These are phyloP conservation scores for Plebejus anna DNA, from an alignment of 2,888 invertebrate species.

Conservation along the genomic window DNA sequence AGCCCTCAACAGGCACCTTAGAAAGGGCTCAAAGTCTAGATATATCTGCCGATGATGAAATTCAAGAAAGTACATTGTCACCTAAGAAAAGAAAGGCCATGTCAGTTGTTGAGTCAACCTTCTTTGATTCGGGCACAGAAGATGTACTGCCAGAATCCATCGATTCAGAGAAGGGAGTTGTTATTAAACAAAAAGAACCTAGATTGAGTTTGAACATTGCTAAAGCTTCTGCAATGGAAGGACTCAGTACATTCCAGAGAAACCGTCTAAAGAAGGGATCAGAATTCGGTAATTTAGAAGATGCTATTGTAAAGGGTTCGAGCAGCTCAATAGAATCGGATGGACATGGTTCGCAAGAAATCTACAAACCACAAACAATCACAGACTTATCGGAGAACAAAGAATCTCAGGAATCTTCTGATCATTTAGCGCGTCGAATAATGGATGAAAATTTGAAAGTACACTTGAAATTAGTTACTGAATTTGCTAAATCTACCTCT, in stretches of 20 bases:
- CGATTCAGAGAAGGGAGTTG: slow-evolving; percentile 58
- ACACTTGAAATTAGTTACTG: slow-evolving; percentile 69
- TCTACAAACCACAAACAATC: slow-evolving; percentile 42
- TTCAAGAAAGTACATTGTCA: slow-evolving; percentile 63
- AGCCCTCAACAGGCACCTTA: slow-evolving; percentile 79
- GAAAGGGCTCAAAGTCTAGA: slow-evolving; percentile 91
- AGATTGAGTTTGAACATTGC: slow-evolving; percentile 75
- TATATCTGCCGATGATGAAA: slow-evolving; percentile 80
- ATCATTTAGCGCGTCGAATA: slow-evolving; percentile 68
- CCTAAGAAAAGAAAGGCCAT: slow-evolving; percentile 85
- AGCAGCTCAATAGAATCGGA: slow-evolving; percentile 71
- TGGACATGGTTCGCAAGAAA: slow-evolving; percentile 53
- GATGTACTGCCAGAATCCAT: slow-evolving; percentile 69
- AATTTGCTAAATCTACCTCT: slow-evolving; percentile 73
- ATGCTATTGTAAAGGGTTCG: slow-evolving; percentile 83
- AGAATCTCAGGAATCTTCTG: slow-evolving; percentile 65
- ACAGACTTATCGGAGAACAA: slow-evolving; percentile 54
- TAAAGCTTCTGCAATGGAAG: slow-evolving; percentile 80
- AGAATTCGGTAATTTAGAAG: slow-evolving; percentile 88
- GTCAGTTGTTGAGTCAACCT: slow-evolving; percentile 71
- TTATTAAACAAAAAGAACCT: slow-evolving; percentile 78
- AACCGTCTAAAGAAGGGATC: slow-evolving; percentile 86
- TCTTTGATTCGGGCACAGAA: slow-evolving; percentile 66
- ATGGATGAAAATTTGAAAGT: slow-evolving; percentile 75
- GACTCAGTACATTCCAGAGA: slow-evolving; percentile 83